Conservation (phyloP, 2,888 invertebrate genomes). For the Drepana falcataria region DNA sequence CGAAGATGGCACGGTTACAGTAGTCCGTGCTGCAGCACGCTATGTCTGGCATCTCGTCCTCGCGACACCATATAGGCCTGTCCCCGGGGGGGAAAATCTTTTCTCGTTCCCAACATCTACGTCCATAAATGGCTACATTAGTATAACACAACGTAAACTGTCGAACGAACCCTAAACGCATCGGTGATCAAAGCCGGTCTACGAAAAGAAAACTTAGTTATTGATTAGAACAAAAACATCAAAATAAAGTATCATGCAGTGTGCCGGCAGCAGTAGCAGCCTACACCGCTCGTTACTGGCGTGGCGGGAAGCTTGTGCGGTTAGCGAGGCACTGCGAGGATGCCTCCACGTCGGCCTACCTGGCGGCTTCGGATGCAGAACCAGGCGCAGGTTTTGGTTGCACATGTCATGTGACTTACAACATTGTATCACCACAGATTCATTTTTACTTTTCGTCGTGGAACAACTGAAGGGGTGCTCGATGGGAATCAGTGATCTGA, state of each 20-base stretch:
- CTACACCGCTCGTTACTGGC: slow-evolving; percentile 23
- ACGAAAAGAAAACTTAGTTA: slow-evolving; percentile 57
- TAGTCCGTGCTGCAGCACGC: slow-evolving; percentile 84
- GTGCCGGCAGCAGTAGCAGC: slow-evolving; percentile 52
- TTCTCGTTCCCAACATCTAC: slow-evolving; percentile 81
- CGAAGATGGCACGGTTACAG: slow-evolving; percentile 79
- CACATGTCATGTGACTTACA: slow-evolving; percentile 87
- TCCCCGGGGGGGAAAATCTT: slow-evolving; percentile 79
- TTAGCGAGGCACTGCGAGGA: slow-evolving; percentile 48
- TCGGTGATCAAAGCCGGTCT: slow-evolving; percentile 74
- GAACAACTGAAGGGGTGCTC: slow-evolving; percentile 91
- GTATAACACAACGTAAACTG: slow-evolving; percentile 20
- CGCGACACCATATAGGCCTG: slow-evolving; percentile 81
- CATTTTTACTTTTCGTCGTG: slow-evolving; percentile 85
- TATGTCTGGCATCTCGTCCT: slow-evolving; percentile 54
- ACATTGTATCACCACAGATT: slow-evolving; percentile 88
- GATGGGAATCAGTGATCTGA: slow-evolving; percentile 85
- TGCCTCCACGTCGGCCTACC: slow-evolving; percentile 76
- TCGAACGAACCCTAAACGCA: slow-evolving; percentile 17
- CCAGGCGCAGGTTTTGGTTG: slow-evolving; percentile 84
- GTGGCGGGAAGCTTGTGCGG: slow-evolving; percentile 26
- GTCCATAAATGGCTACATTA: slow-evolving; percentile 56
- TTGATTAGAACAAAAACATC: slow-evolving; percentile 56
- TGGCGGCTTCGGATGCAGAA: slow-evolving; percentile 82
- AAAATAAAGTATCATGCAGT: slow-evolving; percentile 60